phyloP scores from a whole-genome alignment of 2,113 vertebrate species.

The Zapus hudsonius region DNA sequence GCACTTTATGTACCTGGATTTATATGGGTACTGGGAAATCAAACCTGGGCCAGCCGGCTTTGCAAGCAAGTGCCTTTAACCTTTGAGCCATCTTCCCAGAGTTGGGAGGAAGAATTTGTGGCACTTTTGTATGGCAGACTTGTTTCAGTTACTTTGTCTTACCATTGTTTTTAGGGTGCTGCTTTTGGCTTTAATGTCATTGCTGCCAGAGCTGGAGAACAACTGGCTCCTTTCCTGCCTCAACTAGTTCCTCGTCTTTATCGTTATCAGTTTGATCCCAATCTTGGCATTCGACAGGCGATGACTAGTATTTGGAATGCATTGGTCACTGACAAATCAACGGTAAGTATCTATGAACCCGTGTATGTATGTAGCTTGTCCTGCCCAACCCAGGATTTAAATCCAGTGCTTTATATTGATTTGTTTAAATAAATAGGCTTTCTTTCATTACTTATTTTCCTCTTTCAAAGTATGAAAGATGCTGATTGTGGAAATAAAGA shows the following conservation, averaged over 20 bases:
- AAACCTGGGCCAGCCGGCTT: no score
- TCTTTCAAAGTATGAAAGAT: not conserved
- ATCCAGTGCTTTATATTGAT: not conserved
- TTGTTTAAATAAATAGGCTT: not conserved
- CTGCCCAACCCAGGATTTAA: not conserved
- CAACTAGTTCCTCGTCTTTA: conserved; percentile 97
- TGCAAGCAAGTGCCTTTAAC: no score
- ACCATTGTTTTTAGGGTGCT: conserved; percentile 89
- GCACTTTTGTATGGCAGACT: not conserved
- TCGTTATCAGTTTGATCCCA: conserved; percentile 98
- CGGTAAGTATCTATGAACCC: conserved; percentile 84
- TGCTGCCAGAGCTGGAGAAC: conserved; percentile 95
- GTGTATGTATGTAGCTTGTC: not conserved
- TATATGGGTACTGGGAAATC: no score
- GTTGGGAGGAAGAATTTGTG: not conserved
- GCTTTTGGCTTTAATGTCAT: conserved; percentile 99
- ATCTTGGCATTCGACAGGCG: conserved; percentile 95
- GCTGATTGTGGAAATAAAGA: conserved; percentile 16
- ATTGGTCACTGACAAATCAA: conserved; percentile 94
- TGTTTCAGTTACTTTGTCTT: not conserved
- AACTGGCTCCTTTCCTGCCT: conserved; percentile 94
- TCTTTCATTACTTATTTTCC: not conserved
- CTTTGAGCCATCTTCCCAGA: no score
- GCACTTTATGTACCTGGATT: no score
- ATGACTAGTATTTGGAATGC: conserved; percentile 99